Percentiles rank a stretch among this genome's conserved stretches.
These are phyloP conservation scores for Artemia sp. DNA, from an alignment of 2,888 invertebrate species.

Conservation along the genomic window DNA sequence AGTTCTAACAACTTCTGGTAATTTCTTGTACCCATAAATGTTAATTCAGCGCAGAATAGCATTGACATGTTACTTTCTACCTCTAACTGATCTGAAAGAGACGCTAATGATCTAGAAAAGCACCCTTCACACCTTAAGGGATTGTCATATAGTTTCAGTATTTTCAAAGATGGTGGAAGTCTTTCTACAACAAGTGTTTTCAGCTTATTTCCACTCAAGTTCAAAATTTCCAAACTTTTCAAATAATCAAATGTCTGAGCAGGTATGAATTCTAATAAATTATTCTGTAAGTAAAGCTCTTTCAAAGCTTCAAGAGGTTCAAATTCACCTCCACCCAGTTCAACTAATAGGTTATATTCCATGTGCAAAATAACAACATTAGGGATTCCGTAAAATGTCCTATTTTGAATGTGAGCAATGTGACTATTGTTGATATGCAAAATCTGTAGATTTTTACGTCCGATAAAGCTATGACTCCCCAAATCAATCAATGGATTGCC, in stretches of 20 bases:
- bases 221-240: slow-evolving; percentile 62
- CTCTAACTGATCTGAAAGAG: neutral
- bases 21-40: slow-evolving; percentile 10
- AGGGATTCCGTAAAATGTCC: slow-evolving; percentile 72
- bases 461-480: slow-evolving; percentile 74
- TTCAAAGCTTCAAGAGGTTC: slow-evolving; percentile 59
- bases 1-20: slow-evolving; percentile 2
- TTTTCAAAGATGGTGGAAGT: slow-evolving; percentile 39
- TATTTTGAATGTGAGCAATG: slow-evolving; percentile 65
- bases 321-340: slow-evolving; percentile 63
- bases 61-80: neutral
- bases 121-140: neutral
- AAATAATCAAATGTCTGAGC: slow-evolving; percentile 66
- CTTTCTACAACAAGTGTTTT: slow-evolving; percentile 70
- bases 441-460: slow-evolving; percentile 69
- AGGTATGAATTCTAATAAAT: slow-evolving; percentile 60
- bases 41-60: neutral
- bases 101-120: neutral
- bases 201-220: slow-evolving; percentile 66
- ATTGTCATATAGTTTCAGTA: neutral
- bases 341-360: slow-evolving; percentile 65
- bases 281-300: slow-evolving; percentile 71
- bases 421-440: slow-evolving; percentile 75
- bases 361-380: slow-evolving; percentile 61
- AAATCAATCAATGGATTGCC: slow-evolving; percentile 75